Percentiles rank a stretch among this genome's conserved stretches.
Evolutionary conservation across 1,140 invertebrate genomes (phyloP).

Genomic region (Halictus rubicundus): DNA sequence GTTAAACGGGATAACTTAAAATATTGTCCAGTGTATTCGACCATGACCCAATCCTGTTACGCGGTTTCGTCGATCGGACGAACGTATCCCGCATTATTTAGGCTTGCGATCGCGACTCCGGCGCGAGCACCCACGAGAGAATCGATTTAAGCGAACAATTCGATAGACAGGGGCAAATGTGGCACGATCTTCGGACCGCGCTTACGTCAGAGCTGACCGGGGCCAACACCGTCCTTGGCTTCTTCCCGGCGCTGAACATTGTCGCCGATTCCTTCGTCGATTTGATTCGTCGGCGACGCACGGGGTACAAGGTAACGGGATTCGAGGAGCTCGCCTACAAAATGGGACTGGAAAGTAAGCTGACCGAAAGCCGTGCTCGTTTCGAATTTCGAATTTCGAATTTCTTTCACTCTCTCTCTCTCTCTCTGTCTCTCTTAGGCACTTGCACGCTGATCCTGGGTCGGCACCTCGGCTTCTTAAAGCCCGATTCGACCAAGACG

Average conservation of each 20-base stretch:
- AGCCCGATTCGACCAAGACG: slow-evolving; percentile 80
- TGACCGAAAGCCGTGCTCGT: not conserved
- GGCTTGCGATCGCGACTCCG: not conserved
- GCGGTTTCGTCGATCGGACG: no score
- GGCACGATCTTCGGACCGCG: slow-evolving; percentile 87
- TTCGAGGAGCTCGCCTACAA: slow-evolving; percentile 88
- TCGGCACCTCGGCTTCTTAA: slow-evolving; percentile 89
- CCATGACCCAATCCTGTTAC: no score
- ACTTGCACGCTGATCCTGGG: slow-evolving; percentile 90
- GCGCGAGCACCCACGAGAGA: not conserved
- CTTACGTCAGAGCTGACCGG: slow-evolving; percentile 90
- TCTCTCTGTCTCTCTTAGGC: slow-evolving; percentile 73
- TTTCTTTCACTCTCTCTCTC: not conserved
- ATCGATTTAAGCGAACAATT: not conserved
- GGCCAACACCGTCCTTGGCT: slow-evolving; percentile 87
- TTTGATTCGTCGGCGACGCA: slow-evolving; percentile 82
- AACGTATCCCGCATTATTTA: no score
- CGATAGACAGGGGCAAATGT: slow-evolving; percentile 87
- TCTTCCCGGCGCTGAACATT: slow-evolving; percentile 88
- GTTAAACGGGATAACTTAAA: no score
- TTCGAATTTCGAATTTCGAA: not conserved
- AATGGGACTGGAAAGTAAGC: slow-evolving; percentile 90
- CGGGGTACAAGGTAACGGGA: slow-evolving; percentile 75
- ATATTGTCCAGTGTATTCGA: no score
- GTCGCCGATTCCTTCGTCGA: slow-evolving; percentile 91